Base-by-base conservation (phyloP, 2,113 vertebrate genomes). In the Platysteira castanea region DNA sequence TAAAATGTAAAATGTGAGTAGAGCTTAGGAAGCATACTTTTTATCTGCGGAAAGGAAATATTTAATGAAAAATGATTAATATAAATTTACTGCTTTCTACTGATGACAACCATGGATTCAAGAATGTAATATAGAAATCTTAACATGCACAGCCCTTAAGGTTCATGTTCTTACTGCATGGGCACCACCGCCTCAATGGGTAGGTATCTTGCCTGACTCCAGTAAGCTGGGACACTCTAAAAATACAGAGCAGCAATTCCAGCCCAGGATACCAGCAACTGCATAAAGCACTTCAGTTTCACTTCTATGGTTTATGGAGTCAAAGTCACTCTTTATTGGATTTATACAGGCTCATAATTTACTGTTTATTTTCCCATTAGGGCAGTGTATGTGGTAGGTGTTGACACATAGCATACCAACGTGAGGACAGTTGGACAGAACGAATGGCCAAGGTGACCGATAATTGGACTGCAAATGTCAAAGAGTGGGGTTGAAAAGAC, bases 391-490 rank as follows among this genome's bases (percentile, higher is more conserved):
- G 14, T 65, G 50, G 80, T 61, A 87, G 44, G 71, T 95, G 91
- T 68, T 96, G 80, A 90, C 83, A 93, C 71, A 87, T 0, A 41
- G 61, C 52, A 82, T 39, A 88, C 12, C 84, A 82, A 79, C 0
- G 2, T 87, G 82, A 91, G 85, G 75, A 91, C 39, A 90, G 53
- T 0, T 20, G 77, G n/a, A 78, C 37, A 2, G 6, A 87, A 93
- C 0, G 1, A 70, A 79, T 8, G 87, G 54, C 30, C 35, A 73
- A 81, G 91, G 89, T 93, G 85, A 93, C 49, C 2, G 10, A 56
- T 96, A 95, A 96, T 63, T 92, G 90, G 76, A 87, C 60, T 63
- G 50, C 91, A 95, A 96, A 95, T 87, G 92, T 92, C 93, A 93
- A 76, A 57, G 82, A 82, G 10, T n/a, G 57, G 23, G 75, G 77